These are phyloP conservation scores for Callorhinus ursinus DNA, from an alignment of 2,113 vertebrate genomes.

Conservation along the genomic window DNA sequence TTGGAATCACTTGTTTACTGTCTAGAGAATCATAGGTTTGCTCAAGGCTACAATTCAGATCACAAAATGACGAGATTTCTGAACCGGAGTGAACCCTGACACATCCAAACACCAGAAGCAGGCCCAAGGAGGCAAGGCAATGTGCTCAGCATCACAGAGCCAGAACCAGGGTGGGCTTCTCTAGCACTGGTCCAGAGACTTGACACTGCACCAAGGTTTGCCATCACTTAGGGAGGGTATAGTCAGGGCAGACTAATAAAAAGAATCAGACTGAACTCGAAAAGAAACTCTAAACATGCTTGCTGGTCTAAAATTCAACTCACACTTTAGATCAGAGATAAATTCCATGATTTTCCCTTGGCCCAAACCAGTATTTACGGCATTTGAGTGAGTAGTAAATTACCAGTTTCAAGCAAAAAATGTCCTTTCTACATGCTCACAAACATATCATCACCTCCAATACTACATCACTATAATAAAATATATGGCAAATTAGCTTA, in stretches of 20 bases:
- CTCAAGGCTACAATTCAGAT: not conserved
- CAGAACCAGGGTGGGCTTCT: not conserved
- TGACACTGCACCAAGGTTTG: not conserved
- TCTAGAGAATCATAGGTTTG: too few relatives aligned
- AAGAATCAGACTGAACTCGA: not conserved
- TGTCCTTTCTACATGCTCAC: conserved; percentile 45
- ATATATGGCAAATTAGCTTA: conserved; percentile 59
- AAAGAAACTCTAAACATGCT: not conserved
- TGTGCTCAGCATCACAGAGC: not conserved
- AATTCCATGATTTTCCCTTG: conserved; percentile 58
- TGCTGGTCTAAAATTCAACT: conserved; percentile 42
- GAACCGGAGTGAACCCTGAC: not conserved
- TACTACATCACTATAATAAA: not conserved
- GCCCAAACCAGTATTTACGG: conserved; percentile 68
- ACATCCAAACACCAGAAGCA: not conserved
- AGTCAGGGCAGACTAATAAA: not conserved
- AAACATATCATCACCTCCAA: conserved; percentile 67
- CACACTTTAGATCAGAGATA: conserved; percentile 55
- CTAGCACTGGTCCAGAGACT: not conserved
- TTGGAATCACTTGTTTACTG: rapidly evolving
- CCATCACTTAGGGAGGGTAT: not conserved
- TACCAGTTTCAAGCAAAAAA: conserved; percentile 63
- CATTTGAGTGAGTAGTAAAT: conserved; percentile 70
- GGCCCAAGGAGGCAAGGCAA: not conserved
- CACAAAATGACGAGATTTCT: not conserved